Evolutionary conservation across 2,888 invertebrate genomes (phyloP), one percentile per base, ranked within the genome.

Genomic region (Celastrina argiolus): DNA sequence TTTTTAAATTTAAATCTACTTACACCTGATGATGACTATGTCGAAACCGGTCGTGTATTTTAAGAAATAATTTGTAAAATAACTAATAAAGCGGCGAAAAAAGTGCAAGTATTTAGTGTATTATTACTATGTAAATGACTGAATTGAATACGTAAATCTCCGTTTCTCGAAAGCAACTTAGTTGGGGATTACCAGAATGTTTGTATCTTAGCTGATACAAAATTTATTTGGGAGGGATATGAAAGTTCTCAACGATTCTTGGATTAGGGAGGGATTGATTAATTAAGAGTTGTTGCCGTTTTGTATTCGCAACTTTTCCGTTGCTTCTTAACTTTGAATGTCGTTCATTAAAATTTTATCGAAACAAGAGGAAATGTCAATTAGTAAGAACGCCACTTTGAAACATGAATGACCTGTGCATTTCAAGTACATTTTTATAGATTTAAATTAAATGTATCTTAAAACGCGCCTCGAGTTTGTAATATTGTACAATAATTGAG

Each of bases 201-300:
- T 16, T 31, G 8, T 58, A 31, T 58, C 28, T 0, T 22, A 56
- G 26, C 26, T 34, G 18, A 59, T 36, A 18, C 14, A 34, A 59
- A 59, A 59, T 59, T 18, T 18, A 59, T 59, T 59, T 59, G 16
- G 16, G 34, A 59, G 18, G 31, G 36, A 59, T 59, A 59, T 59
- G 58, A 58, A 59, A 59, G 34, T 59, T 36, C 12, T 6, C 16
- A 16, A 12, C 18, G 59, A 36, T 36, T 59, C 59, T 34, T 34
- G 34, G 59, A 34, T 36, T 59, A 18, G 12, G 18, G 36, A 36
- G 18, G 34, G 36, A 18, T 59, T 31, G 18, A 59, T 59, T 59
- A 22, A 51, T 22, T 51, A 51, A 51, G 51, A 51, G 22, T 45
- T 51, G 51, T 51, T 51, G 22, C 51, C 22, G 22, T 51, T 51